Base-by-base conservation (phyloP, 2,888 invertebrate species). In the Caenorhabditis sp. region DNA sequence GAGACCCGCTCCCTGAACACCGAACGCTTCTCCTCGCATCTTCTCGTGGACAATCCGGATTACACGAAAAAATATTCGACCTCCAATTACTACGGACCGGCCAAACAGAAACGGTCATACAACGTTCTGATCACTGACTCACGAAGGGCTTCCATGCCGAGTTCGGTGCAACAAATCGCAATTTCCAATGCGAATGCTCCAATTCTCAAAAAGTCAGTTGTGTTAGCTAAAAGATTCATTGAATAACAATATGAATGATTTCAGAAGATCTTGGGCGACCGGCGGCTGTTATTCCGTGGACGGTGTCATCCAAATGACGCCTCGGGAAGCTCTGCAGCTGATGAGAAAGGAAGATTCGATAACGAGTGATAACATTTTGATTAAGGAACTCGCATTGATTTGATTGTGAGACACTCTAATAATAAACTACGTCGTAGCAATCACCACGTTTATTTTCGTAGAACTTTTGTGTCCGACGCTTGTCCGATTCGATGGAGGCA, bases 271-370 rank as follows among this genome's bases (percentile, higher is more conserved):
- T 1, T 74, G 74, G 74, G 74, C 74, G 26, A 66, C 53, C 3
- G 74, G 58, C 22, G 74, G 61, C 30, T 74, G 74, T 35, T 61
- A 41, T 15, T 74, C 74, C 15, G 61, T 74, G 3, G 74, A 74
- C 55, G 74, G 74, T 15, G 55, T 61, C 13, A 66, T 73, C 13
- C 59, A 53, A 15, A 74, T 74, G 74, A 66, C 74, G 22, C 66
- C 66, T 30, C 45, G 74, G 26, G 74, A 74, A 17, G 66, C 74
- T 2, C 37, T 74, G 30, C 56, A 74, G 7, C 30, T 59, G 39
- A 74, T 74, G 74, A 59, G 74, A 61, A 66, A 66, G 20, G 74
- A 74, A 37, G 74, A 74, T 27, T 74, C 74, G 13, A 74, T 74
- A 1, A 74, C 74, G 7, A 66, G 66, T 26, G 74, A 74, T 59